Percentiles rank a stretch among this genome's conserved stretches.
These are phyloP conservation scores for Synchiropus splendidus DNA, from an alignment of 2,113 vertebrate species.

Conservation along the genomic window DNA sequence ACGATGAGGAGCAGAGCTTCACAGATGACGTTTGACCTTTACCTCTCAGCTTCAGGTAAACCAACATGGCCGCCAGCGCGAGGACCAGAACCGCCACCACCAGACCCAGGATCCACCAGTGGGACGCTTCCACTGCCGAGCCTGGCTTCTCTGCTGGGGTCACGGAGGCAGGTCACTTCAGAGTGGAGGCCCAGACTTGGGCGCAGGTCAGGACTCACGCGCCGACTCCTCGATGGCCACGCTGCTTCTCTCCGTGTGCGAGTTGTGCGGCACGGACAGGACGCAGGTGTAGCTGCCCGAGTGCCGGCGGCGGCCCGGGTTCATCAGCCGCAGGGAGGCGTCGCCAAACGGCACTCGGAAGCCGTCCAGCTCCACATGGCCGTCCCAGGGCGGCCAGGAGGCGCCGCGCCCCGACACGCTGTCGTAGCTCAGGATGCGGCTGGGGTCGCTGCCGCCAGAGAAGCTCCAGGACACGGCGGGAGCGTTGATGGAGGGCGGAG, in stretches of 20 bases:
- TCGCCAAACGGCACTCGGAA: conserved; percentile 42
- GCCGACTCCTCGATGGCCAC: conserved; percentile 23
- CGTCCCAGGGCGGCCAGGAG: conserved; percentile 30
- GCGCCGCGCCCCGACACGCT: conserved; percentile 15
- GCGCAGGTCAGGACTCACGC: conserved; percentile 22
- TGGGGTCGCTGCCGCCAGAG: conserved; percentile 22
- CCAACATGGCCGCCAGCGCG: conserved; percentile 25
- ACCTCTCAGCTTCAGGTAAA: conserved; percentile 48
- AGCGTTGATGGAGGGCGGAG: conserved; percentile 41
- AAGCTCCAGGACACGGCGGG: conserved; percentile 64
- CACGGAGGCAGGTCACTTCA: background rate
- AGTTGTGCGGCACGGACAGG: conserved; percentile 27
- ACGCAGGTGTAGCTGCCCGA: conserved; percentile 57
- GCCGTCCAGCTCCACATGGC: conserved; percentile 35
- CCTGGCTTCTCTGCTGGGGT: conserved; percentile 2
- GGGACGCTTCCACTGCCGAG: accelerated
- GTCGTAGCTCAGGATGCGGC: conserved; percentile 55
- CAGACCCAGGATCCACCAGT: conserved; percentile 54
- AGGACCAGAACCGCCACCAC: conserved; percentile 28
- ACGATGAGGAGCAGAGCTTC: too few species aligned
- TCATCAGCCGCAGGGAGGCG: conserved; percentile 56
- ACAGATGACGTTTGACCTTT: conserved; percentile 3
- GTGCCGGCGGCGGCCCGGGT: conserved; percentile 30
- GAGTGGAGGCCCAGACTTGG: conserved; percentile 1
- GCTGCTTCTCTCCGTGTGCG: conserved; percentile 35